Evolutionary conservation across 2,888 invertebrate genomes (phyloP).

Genomic region (Palloptera scutellata): DNA sequence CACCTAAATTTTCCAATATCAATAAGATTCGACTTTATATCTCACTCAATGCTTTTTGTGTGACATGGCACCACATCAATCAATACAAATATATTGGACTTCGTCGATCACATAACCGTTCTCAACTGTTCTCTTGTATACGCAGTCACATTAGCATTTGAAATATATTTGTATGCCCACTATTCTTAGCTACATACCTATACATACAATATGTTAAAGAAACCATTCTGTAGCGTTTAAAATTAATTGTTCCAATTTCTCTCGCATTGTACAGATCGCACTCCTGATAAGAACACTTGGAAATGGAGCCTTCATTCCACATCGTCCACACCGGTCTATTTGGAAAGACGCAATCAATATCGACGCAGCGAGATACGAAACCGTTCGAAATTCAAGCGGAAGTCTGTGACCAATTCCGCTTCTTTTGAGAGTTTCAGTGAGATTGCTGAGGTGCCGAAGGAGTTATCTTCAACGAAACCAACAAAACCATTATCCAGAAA

Average conservation of each 20-base stretch:
- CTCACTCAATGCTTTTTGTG: too few species aligned
- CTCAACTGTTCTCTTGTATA: background rate
- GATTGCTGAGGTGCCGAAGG: conserved; percentile 42
- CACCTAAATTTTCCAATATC: too few species aligned
- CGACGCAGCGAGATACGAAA: conserved; percentile 68
- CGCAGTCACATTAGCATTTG: background rate
- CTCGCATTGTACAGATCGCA: conserved; percentile 54
- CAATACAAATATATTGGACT: too few species aligned
- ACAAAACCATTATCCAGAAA: conserved; percentile 46
- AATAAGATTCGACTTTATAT: too few species aligned
- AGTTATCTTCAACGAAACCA: conserved; percentile 31
- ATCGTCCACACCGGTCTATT: conserved; percentile 85
- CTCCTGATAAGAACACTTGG: conserved; percentile 64
- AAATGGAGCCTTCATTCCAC: conserved; percentile 70
- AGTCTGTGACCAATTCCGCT: conserved; percentile 58
- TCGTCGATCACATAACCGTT: background rate
- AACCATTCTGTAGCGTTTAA: background rate
- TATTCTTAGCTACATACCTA: background rate
- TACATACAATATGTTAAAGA: background rate
- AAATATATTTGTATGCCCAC: background rate
- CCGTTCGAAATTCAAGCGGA: conserved; percentile 62
- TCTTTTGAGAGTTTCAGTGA: conserved; percentile 60
- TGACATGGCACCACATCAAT: too few species aligned
- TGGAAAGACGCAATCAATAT: conserved; percentile 83
- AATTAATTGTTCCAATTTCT: conserved; percentile 3